Evolutionary conservation across 2,797 vertebrate species (phyloP).

Genomic region (Gallirallus australis): DNA sequence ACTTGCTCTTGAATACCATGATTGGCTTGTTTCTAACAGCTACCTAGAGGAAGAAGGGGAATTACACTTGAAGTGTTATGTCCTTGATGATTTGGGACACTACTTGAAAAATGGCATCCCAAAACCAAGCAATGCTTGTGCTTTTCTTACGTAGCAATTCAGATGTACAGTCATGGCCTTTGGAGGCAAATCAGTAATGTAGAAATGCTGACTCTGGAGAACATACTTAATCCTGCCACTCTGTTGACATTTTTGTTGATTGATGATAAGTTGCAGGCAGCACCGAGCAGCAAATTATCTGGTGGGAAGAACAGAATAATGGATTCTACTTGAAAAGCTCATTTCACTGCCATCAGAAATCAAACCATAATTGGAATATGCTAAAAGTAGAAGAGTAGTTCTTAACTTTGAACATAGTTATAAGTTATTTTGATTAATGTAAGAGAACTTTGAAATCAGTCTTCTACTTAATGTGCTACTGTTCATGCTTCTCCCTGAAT

Average conservation of each 20-base stretch:
- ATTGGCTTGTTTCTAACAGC: background rate
- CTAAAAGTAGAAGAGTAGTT: conserved; percentile 60
- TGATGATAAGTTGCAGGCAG: conserved; percentile 63
- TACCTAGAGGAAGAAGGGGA: background rate
- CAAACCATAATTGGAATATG: conserved; percentile 58
- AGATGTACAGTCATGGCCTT: background rate
- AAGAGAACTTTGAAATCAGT: conserved; percentile 37
- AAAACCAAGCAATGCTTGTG: background rate
- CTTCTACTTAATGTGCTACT: background rate
- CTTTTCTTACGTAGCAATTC: background rate
- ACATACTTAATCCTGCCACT: conserved; percentile 21
- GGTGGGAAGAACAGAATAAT: conserved; percentile 65
- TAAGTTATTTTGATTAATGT: conserved; percentile 54
- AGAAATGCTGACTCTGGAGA: conserved; percentile 45
- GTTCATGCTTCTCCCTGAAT: background rate
- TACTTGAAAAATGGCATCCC: background rate
- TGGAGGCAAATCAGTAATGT: background rate
- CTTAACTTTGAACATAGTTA: conserved; percentile 27
- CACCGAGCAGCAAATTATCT: conserved; percentile 62
- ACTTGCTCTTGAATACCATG: background rate
- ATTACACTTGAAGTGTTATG: background rate
- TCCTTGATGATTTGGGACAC: background rate
- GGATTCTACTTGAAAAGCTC: conserved; percentile 53
- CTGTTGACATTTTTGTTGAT: conserved; percentile 68
- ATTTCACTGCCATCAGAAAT: conserved; percentile 64